phyloP scores from a whole-genome alignment of 2,888 invertebrate species.

The Clepsis dumicolana region DNA sequence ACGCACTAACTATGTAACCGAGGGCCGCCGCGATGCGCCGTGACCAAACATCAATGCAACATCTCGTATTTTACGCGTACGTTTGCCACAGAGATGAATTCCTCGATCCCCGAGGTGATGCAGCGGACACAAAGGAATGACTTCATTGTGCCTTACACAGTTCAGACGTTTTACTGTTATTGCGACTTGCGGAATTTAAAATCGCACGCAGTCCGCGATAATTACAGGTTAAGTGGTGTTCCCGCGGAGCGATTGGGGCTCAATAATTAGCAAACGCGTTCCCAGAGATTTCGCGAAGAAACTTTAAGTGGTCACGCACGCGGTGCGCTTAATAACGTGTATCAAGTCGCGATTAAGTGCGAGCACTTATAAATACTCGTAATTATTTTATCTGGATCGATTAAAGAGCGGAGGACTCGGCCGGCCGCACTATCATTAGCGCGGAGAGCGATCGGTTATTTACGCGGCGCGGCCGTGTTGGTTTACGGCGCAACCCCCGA shows the following conservation, averaged over 20 bases:
- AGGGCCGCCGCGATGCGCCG: constrained; percentile 45
- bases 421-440: constrained; percentile 82
- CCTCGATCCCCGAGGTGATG: constrained; percentile 70
- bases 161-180: constrained; percentile 65
- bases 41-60: constrained; percentile 85
- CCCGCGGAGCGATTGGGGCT: constrained; percentile 60
- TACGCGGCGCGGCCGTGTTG: constrained; percentile 79
- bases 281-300: constrained; percentile 69
- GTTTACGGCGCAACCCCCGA: constrained; percentile 85
- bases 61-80: constrained; percentile 59
- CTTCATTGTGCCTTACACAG: constrained; percentile 73
- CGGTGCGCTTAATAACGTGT: constrained; percentile 65
- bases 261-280: constrained; percentile 65
- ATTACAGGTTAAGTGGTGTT: constrained; percentile 46
- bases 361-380: constrained; percentile 79
- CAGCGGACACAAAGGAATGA: constrained; percentile 75
- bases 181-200: constrained; percentile 62
- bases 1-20: constrained; percentile 54
- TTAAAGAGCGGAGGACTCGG: constrained; percentile 69
- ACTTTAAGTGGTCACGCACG: constrained; percentile 65
- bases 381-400: constrained; percentile 82
- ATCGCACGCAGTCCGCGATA: constrained; percentile 46
- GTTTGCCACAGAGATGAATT: constrained; percentile 58
- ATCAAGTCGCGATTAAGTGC: constrained; percentile 74
- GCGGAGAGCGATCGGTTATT: constrained; percentile 84